These are phyloP conservation scores for Pseudomyrmex flavicornis DNA, from an alignment of 1,140 invertebrate genomes.

Conservation along the genomic window DNA sequence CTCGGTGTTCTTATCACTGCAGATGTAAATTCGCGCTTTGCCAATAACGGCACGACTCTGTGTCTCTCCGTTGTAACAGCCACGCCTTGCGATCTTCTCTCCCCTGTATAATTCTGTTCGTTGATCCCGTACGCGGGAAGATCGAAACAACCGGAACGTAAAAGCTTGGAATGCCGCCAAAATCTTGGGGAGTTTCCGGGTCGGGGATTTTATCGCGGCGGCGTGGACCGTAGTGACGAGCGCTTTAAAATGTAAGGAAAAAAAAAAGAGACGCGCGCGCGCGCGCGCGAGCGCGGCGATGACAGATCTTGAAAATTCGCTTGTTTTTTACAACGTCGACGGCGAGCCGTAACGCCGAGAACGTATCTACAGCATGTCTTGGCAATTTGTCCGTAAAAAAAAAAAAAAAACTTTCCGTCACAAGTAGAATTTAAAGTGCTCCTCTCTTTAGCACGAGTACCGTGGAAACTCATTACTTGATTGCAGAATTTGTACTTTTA, in stretches of 20 bases:
- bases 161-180: conserved; percentile 56
- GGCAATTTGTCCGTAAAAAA: background rate
- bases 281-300: background rate
- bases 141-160: conserved; percentile 32
- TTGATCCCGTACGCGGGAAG: background rate
- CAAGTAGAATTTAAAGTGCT: background rate
- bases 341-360: background rate
- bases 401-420: background rate
- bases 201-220: conserved; percentile 50
- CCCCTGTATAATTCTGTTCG: background rate
- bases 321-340: conserved; percentile 50
- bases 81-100: conserved; percentile 10
- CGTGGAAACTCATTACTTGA: background rate
- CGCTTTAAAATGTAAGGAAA: background rate
- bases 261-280: background rate
- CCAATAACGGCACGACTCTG: background rate
- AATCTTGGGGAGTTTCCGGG: conserved; percentile 15
- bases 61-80: background rate
- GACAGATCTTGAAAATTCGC: conserved; percentile 48
- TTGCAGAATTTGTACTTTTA: background rate
- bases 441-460: background rate
- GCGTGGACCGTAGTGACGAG: conserved; percentile 42
- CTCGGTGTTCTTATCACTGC: background rate
- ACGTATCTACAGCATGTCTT: background rate
- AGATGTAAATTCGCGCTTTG: background rate